phyloP scores from a whole-genome alignment of 2,797 vertebrate genomes.

The Molothrus aeneus region DNA sequence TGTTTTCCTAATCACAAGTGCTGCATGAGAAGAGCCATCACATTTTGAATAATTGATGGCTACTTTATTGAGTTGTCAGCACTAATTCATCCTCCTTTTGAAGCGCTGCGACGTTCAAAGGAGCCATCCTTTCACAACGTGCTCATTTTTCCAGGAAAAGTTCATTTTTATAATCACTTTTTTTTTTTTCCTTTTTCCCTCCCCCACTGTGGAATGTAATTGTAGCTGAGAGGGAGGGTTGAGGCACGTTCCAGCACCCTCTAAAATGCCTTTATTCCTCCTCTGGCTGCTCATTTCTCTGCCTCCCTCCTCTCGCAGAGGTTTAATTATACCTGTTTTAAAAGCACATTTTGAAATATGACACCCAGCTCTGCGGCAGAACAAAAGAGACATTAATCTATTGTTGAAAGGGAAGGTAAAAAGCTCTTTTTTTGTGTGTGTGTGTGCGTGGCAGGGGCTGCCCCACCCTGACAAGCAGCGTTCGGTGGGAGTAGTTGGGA shows the following conservation, averaged over 20 bases:
- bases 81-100: constrained; percentile 60
- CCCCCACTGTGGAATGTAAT: constrained; percentile 14
- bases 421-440: background rate
- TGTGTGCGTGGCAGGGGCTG: background rate
- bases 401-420: constrained; percentile 42
- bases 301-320: constrained; percentile 46
- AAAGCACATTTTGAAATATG: constrained; percentile 69
- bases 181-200: background rate
- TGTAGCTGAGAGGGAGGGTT: constrained; percentile 33
- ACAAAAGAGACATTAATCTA: constrained; percentile 71
- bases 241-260: constrained; percentile 8
- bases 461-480: background rate
- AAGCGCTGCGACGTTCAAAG: constrained; percentile 33
- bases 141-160: constrained; percentile 38
- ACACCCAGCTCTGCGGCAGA: constrained; percentile 55
- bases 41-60: constrained; percentile 76
- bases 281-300: constrained; percentile 64
- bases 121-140: constrained; percentile 62
- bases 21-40: constrained; percentile 60
- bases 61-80: constrained; percentile 75
- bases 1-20: constrained; percentile 54
- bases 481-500: background rate
- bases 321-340: constrained; percentile 74
- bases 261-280: constrained; percentile 57
- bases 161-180: constrained; percentile 76